phyloP scores from a whole-genome alignment of 2,113 vertebrate genomes.

The Polyodon spathula region DNA sequence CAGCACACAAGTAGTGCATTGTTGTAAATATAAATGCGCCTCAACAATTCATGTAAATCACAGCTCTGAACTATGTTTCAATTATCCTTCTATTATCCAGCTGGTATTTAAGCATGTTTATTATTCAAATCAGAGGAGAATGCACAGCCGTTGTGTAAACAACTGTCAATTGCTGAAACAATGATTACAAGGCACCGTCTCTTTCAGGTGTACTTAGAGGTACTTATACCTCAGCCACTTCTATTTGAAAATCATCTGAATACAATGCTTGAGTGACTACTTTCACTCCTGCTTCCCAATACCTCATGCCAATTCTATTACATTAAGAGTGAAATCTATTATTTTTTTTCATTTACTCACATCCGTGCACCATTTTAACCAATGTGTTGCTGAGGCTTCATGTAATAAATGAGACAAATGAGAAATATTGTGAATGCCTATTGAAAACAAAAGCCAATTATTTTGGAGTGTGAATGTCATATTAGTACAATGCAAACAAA shows the following conservation, averaged over 20 bases:
- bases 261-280: constrained; percentile 49
- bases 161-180: constrained; percentile 76
- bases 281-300: constrained; percentile 50
- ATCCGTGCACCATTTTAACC: constrained; percentile 59
- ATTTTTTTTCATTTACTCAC: constrained; percentile 68
- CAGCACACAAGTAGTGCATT: constrained; percentile 54
- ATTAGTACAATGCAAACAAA: constrained; percentile 57
- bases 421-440: constrained; percentile 32
- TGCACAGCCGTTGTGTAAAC: constrained; percentile 76
- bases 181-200: constrained; percentile 69
- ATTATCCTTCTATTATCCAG: constrained; percentile 74
- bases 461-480: constrained; percentile 57
- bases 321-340: constrained; percentile 71
- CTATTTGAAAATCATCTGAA: constrained; percentile 69
- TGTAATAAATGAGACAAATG: constrained; percentile 64
- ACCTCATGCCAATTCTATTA: constrained; percentile 64
- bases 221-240: constrained; percentile 66
- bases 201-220: constrained; percentile 72
- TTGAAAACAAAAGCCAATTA: constrained; percentile 60
- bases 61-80: constrained; percentile 77
- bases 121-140: constrained; percentile 73
- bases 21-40: constrained; percentile 60
- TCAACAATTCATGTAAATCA: constrained; percentile 65
- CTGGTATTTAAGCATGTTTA: constrained; percentile 76
- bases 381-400: constrained; percentile 60